Base-by-base conservation (phyloP, 2,797 vertebrate species). In the Ataeniobius toweri region DNA sequence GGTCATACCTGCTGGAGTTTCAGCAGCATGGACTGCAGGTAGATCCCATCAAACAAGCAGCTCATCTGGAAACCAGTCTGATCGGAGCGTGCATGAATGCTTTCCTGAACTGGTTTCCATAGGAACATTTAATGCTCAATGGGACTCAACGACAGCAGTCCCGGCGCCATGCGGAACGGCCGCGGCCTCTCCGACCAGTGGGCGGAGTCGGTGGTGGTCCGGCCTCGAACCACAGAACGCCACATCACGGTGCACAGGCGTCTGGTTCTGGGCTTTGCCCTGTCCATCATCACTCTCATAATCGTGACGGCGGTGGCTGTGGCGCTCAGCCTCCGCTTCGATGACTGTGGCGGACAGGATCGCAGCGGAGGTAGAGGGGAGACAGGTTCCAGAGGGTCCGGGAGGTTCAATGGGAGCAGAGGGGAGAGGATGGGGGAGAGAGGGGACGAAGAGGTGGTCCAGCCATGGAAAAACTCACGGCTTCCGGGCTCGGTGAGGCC, bases 231-330 rank as follows among this genome's bases (percentile, higher is more conserved):
- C 84, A 96, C 97, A 0, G 97, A 98, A 92, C 95, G 96, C 79
- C 96, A 97, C 94, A 96, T 97, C 90, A 95, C 97, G 0, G 97
- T 98, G 78, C 97, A 97, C 94, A 97, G 94, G 81, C 95, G 97
- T 16, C 96, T 99, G 39, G 95, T 98, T 22, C 89, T 98, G 87
- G 98, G 95, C 76, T 98, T 98, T 76, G 97, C 97, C 28, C 83
- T 98, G 82, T 97, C 97, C 88, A 95, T 99, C 92, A 94, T 98
- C 85, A 97, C 97, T 24, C 95, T 99, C 83, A 95, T 98, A 65
- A 88, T 96, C 0, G 97, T 98, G 76, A 97, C 97, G 18, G 96
- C 96, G 73, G 94, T 98, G 55, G 97, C 97, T 0, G 96, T 98
- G 71, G 91, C 96, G 80, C 96, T 99, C 86, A 97, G 96, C 86